A percentile compares a stretch with the other conserved stretches of the same genome.
phyloP scores from a whole-genome alignment of 2,113 vertebrate genomes.

The Boulengeromyrus knoepffleri region DNA sequence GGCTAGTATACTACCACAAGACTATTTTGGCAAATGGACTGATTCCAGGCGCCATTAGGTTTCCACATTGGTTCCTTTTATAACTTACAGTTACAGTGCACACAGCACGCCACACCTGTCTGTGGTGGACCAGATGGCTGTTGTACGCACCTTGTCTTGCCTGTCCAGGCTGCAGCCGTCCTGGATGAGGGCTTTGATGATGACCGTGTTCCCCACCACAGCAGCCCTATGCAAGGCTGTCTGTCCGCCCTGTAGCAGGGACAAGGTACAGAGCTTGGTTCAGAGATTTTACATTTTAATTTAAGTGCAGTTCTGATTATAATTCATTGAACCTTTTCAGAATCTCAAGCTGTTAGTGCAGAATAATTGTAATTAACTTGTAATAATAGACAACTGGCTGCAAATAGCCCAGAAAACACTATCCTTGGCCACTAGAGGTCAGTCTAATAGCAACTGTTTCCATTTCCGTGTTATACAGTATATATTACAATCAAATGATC shows the following conservation, averaged over 20 bases:
- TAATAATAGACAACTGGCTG: not conserved
- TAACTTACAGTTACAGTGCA: not conserved
- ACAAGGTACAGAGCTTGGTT: not conserved
- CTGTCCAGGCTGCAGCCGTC: slow-evolving; percentile 83
- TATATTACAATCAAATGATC: not conserved
- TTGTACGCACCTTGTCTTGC: slow-evolving; percentile 69
- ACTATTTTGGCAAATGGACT: not conserved
- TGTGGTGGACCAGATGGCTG: not conserved
- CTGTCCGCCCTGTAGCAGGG: slow-evolving; percentile 54
- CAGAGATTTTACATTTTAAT: not conserved
- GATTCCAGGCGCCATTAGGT: not conserved
- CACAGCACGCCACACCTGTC: not conserved
- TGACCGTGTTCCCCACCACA: slow-evolving; percentile 70
- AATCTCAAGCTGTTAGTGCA: not conserved
- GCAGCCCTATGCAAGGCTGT: slow-evolving; percentile 78
- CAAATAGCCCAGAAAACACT: slow-evolving; percentile 46
- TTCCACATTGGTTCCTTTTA: not conserved
- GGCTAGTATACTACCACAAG: not conserved
- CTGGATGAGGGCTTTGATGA: slow-evolving; percentile 68
- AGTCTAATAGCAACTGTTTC: slow-evolving; percentile 60
- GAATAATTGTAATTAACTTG: not conserved
- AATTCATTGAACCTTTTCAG: not conserved
- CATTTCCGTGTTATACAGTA: not conserved
- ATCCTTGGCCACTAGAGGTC: slow-evolving; percentile 68
- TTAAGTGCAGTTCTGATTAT: not conserved